Evolutionary conservation across 1,140 invertebrate species (phyloP).

Genomic region (Thrips palmi): DNA sequence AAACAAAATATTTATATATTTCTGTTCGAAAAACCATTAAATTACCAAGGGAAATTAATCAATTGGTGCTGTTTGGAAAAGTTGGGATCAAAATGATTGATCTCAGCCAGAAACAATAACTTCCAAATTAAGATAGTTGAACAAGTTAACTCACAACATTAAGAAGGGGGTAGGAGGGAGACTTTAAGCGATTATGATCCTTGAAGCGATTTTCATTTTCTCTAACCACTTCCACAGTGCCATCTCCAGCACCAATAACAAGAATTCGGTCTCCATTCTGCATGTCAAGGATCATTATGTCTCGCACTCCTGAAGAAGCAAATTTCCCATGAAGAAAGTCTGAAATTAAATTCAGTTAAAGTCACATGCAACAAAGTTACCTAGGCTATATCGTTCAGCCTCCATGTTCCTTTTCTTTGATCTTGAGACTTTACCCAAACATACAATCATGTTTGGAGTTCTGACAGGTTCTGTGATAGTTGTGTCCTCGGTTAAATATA

Average conservation of each 20-base stretch:
- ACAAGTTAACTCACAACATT: too few species aligned
- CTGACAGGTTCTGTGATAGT: conserved; percentile 27
- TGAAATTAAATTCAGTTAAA: neutral
- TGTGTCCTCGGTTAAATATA: conserved; percentile 41
- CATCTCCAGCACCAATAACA: conserved; percentile 67
- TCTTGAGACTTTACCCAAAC: conserved; percentile 37
- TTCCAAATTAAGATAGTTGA: too few species aligned
- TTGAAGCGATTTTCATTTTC: conserved; percentile 22
- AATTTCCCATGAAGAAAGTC: too few species aligned
- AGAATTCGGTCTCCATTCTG: conserved; percentile 28
- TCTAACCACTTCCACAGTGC: conserved; percentile 50
- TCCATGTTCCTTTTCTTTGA: conserved; percentile 22
- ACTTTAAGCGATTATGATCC: too few species aligned
- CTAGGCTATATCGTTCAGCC: conserved; percentile 25
- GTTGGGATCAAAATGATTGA: too few species aligned
- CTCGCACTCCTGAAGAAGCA: conserved; percentile 38
- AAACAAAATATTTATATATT: too few species aligned
- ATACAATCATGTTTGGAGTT: conserved; percentile 43
- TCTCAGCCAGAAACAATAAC: too few species aligned
- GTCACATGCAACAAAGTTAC: too few species aligned
- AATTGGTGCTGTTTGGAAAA: too few species aligned
- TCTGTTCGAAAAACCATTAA: too few species aligned
- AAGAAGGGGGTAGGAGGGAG: too few species aligned
- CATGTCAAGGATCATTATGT: conserved; percentile 36
- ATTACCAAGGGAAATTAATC: too few species aligned